phyloP scores from a whole-genome alignment of 2,113 vertebrate species.

The Pyrgilauda ruficollis region DNA sequence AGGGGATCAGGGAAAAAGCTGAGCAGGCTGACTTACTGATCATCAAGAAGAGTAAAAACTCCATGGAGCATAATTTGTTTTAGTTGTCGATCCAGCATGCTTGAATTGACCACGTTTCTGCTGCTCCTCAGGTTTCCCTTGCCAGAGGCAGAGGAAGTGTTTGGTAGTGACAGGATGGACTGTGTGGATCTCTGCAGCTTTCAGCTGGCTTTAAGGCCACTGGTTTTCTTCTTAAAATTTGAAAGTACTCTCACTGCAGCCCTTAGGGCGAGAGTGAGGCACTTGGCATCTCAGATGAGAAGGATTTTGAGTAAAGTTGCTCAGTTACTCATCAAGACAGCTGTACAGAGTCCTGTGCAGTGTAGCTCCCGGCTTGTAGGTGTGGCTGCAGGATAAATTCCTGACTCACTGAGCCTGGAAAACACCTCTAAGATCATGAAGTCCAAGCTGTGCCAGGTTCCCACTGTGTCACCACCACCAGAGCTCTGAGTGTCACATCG shows the following conservation, averaged over 20 bases:
- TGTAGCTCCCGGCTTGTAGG: rapidly evolving
- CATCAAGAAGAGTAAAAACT: not conserved
- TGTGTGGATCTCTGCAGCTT: not conserved
- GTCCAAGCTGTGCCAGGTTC: not conserved
- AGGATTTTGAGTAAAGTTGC: not conserved
- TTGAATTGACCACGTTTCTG: not conserved
- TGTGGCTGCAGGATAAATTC: not conserved
- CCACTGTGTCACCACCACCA: not conserved
- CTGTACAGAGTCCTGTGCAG: not conserved
- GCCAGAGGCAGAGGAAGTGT: not conserved
- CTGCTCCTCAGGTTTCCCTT: not conserved
- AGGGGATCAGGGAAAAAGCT: not conserved
- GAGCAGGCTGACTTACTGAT: not conserved
- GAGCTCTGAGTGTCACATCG: not conserved
- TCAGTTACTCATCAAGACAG: not conserved
- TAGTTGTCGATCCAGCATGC: not conserved
- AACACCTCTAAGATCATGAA: not conserved
- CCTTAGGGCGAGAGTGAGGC: not conserved
- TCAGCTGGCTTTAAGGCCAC: not conserved
- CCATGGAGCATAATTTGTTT: not conserved
- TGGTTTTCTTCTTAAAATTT: not conserved
- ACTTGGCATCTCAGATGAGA: not conserved
- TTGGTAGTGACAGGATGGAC: not conserved
- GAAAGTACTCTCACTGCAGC: not conserved
- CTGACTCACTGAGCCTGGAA: not conserved